These are phyloP conservation scores for Tamandua tetradactyla DNA, from an alignment of 2,797 vertebrate species.

Conservation along the genomic window DNA sequence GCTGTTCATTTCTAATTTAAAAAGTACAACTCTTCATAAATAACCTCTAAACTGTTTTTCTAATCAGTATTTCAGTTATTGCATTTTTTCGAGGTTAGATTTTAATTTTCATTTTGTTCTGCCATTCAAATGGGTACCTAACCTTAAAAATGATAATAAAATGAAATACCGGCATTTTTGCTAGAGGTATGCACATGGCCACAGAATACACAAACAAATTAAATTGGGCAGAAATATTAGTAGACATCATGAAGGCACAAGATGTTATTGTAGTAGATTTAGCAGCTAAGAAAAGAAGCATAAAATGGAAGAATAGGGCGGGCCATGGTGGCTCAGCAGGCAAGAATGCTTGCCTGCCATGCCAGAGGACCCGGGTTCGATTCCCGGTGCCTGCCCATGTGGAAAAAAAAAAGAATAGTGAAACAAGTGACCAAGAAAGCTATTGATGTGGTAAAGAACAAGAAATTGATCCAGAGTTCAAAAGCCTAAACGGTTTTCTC, in stretches of 20 bases:
- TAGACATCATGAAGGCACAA: background rate
- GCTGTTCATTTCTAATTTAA: background rate
- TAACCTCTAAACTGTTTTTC: background rate
- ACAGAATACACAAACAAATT: background rate
- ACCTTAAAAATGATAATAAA: constrained; percentile 2
- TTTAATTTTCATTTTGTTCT: background rate
- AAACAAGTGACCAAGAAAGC: background rate
- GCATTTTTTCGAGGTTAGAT: background rate
- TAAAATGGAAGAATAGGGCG: background rate
- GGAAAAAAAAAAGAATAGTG: background rate
- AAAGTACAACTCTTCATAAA: background rate
- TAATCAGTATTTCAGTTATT: background rate
- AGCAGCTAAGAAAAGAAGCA: background rate
- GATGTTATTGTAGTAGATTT: background rate
- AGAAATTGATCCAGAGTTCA: background rate
- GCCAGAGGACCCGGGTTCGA: too few relatives aligned
- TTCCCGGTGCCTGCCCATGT: too few relatives aligned
- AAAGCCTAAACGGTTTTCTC: background rate
- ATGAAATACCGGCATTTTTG: background rate
- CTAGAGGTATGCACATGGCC: background rate
- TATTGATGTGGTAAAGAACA: background rate
- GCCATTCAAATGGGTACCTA: background rate
- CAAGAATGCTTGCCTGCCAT: too few relatives aligned
- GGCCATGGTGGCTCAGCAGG: too few relatives aligned
- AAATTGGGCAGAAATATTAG: background rate